Base-by-base conservation (phyloP, 1,140 invertebrate species). In the Archivesica marissinica region DNA sequence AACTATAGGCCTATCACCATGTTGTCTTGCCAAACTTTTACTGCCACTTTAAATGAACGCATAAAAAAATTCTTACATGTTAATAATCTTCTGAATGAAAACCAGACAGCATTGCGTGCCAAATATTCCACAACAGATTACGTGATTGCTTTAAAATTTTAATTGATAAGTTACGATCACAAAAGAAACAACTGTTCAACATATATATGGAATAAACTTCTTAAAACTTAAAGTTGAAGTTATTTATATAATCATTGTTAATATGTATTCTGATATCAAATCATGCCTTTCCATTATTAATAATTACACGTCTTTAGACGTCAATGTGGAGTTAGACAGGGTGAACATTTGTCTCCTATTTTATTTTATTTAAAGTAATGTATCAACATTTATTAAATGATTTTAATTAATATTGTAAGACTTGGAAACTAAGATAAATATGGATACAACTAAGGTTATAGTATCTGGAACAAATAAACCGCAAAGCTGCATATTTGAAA, bases 71-170 rank as follows among this genome's bases (percentile, higher is more conserved):
- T 30, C 41, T 64, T 56, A 23, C n/a, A 86, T 20, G 30, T 28
- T 11, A 11, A 70, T 59, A 44, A 80, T 44, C 13, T 80, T 0
- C 23, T 79, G 7, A 13, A 35, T n/a, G 44, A 76, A 80, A 39
- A 66, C 17, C 84, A 80, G 54, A 59, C 83, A 17, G 83, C 59
- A 13, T 85, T 85, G n/a, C n/a, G n/a, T n/a, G n/a, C n/a, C n/a
- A n/a, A n/a, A n/a, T n/a, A n/a, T n/a, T n/a, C n/a, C n/a, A n/a
- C n/a, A n/a, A n/a, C n/a, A n/a, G n/a, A n/a, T n/a, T n/a, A n/a
- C n/a, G n/a, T n/a, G n/a, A n/a, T n/a, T n/a, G 15, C 50, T 4
- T 17, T 35, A 11, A 86, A 56, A n/a, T 52, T 25, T 17, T 50
- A 7, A 28, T 44, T 15, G 68, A 72, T 2, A 41, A 7, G 13